Percentiles rank a stretch among this genome's conserved stretches.
These are phyloP conservation scores for Intellagama lesueurii DNA, from an alignment of 2,797 vertebrate genomes.

Conservation along the genomic window DNA sequence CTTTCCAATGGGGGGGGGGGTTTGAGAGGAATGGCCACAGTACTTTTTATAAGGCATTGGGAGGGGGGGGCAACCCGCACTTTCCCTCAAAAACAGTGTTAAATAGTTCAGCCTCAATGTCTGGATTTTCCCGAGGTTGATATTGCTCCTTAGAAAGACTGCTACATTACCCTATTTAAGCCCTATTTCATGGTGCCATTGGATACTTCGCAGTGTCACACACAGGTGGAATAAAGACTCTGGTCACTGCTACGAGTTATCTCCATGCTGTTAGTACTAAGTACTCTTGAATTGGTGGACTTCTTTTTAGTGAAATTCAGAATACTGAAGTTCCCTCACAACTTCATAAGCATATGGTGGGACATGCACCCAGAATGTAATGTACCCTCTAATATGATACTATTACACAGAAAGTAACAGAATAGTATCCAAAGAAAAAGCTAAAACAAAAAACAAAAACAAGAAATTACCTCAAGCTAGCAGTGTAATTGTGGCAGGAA, in stretches of 20 bases:
- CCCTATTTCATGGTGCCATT: not conserved
- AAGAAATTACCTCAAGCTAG: not conserved
- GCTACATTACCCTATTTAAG: not conserved
- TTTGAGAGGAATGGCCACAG: not conserved
- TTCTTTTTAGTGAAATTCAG: not conserved
- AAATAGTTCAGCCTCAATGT: not conserved
- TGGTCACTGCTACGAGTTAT: not conserved
- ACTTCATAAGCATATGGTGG: not conserved
- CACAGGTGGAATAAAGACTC: not conserved
- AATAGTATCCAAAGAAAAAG: not conserved
- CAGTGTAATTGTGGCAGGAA: not conserved
- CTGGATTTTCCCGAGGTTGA: not conserved
- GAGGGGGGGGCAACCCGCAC: not conserved
- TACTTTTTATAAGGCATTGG: not conserved
- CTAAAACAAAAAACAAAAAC: not conserved
- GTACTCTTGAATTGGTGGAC: not conserved
- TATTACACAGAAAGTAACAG: not conserved
- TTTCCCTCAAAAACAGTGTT: slow-evolving; percentile 2
- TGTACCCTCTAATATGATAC: not conserved
- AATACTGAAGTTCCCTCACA: not conserved
- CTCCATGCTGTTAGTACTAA: not conserved
- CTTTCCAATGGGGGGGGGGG: slow-evolving; percentile 3
- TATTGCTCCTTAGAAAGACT: not conserved
- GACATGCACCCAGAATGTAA: not conserved
- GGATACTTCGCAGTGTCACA: not conserved